Evolutionary conservation across 2,113 vertebrate genomes (phyloP).

Genomic region (Oreochromis niloticus): DNA sequence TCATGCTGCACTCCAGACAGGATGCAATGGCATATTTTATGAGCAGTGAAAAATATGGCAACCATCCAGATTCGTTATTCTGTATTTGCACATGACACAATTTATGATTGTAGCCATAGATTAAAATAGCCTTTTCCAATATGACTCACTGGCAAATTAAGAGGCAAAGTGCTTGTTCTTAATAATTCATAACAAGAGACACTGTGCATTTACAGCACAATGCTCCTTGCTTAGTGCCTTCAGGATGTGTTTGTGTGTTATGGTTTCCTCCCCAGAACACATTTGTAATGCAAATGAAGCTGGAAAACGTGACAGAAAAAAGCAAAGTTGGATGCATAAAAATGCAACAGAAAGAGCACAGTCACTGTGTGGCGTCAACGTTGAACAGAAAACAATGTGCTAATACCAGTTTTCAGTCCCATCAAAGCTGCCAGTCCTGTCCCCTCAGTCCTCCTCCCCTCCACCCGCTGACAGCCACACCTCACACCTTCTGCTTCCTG

Average conservation of each 20-base stretch:
- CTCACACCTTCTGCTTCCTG: conserved; percentile 54
- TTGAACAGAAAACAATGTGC: neutral
- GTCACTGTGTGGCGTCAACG: neutral
- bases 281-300: conserved; percentile 13
- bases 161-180: conserved; percentile 29
- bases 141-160: conserved; percentile 24
- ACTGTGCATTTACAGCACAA: conserved; percentile 4
- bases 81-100: neutral
- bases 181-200: conserved; percentile 49
- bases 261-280: neutral
- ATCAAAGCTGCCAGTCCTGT: neutral
- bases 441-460: neutral
- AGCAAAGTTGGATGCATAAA: neutral
- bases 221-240: neutral
- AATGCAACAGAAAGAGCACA: neutral
- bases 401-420: neutral
- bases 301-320: neutral
- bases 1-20: neutral
- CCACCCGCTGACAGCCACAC: conserved; percentile 29
- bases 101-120: neutral
- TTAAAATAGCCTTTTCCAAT: conserved; percentile 26
- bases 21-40: neutral
- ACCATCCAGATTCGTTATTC: neutral
- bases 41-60: conserved; percentile 3
- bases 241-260: conserved; percentile 8